Evolutionary conservation across 2,113 vertebrate genomes (phyloP).

Genomic region (Hyperoodon ampullatus): DNA sequence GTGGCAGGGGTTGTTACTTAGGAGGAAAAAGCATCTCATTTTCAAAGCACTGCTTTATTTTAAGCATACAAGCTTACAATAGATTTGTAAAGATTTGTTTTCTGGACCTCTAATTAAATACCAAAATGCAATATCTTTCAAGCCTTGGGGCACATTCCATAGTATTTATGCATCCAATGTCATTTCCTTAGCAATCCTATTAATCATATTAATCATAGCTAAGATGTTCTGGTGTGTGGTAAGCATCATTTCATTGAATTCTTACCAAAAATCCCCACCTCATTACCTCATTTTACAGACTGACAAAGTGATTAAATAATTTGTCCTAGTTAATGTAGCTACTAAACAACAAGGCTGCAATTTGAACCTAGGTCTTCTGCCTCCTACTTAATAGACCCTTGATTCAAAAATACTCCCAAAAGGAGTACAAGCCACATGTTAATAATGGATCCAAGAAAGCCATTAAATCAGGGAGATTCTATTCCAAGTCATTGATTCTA

Average conservation of each 20-base stretch:
- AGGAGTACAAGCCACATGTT: neutral
- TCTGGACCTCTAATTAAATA: neutral
- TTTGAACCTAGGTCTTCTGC: constrained; percentile 36
- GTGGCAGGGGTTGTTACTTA: neutral
- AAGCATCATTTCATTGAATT: neutral
- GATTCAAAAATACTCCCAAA: neutral
- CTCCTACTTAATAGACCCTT: neutral
- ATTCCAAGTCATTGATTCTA: neutral
- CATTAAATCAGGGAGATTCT: neutral
- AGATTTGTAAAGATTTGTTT: neutral
- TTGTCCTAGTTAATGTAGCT: neutral
- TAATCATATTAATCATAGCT: neutral
- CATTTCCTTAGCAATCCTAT: neutral
- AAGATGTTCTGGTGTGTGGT: neutral
- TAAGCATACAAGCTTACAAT: neutral
- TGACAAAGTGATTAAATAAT: constrained; percentile 9
- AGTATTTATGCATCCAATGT: neutral
- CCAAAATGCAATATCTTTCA: neutral
- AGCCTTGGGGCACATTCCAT: neutral
- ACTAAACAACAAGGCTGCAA: neutral
- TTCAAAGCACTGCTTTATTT: neutral
- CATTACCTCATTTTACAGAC: constrained; percentile 16
- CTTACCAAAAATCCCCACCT: neutral
- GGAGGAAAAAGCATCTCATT: neutral
- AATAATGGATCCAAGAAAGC: neutral